Evolutionary conservation across 2,797 vertebrate genomes (phyloP).

Genomic region (Pitangus sulphuratus): DNA sequence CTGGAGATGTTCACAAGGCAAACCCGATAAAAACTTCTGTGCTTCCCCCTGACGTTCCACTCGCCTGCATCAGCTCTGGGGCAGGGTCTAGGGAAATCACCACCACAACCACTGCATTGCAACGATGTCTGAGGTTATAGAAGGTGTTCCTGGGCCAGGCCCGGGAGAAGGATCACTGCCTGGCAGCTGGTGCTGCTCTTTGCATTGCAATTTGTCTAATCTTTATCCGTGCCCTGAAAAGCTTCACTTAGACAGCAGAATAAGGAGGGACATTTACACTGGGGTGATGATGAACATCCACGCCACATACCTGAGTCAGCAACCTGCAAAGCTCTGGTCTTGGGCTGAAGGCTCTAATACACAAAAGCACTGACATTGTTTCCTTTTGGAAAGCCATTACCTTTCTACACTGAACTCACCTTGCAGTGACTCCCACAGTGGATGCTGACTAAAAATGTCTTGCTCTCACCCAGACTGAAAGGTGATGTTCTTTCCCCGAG

Average conservation of each 20-base stretch:
- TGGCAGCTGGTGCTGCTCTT: background rate
- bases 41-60: background rate
- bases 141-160: background rate
- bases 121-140: fast-evolving
- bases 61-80: fast-evolving
- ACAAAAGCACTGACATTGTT: background rate
- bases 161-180: background rate
- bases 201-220: fast-evolving
- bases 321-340: background rate
- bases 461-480: background rate
- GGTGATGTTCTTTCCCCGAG: background rate
- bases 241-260: background rate
- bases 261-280: background rate
- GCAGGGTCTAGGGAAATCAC: background rate
- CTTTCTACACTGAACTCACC: background rate
- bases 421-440: fast-evolving
- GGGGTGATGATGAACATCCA: background rate
- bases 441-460: background rate
- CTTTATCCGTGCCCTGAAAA: background rate
- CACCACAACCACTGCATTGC: background rate
- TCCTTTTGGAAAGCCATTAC: background rate
- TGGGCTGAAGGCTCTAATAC: background rate
- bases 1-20: background rate
- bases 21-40: background rate
- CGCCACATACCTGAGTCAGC: background rate